Conservation (phyloP, 2,888 invertebrate species). For the Epiblema foenella region DNA sequence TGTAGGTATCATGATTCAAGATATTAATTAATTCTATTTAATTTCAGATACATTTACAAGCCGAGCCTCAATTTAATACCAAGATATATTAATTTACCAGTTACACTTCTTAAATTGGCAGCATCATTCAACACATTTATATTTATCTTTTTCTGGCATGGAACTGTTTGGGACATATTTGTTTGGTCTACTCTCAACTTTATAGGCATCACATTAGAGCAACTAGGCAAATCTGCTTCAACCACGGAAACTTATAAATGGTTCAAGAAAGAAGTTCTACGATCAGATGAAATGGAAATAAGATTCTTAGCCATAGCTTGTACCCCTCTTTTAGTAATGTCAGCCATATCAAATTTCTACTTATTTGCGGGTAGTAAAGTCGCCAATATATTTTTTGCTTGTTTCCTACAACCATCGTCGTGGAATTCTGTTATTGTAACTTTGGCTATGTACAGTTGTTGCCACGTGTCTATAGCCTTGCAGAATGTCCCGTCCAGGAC, state of each 20-base stretch:
- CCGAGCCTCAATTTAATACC: constrained; percentile 81
- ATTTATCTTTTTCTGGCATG: constrained; percentile 97
- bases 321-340: constrained; percentile 90
- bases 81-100: constrained; percentile 60
- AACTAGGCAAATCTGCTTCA: constrained; percentile 81
- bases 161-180: constrained; percentile 90
- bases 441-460: constrained; percentile 72
- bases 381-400: constrained; percentile 88
- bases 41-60: constrained; percentile 92
- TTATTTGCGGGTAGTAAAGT: constrained; percentile 92
- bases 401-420: constrained; percentile 77
- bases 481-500: constrained; percentile 71
- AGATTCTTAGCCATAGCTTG: constrained; percentile 88
- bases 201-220: constrained; percentile 90
- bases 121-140: constrained; percentile 91
- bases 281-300: constrained; percentile 75
- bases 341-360: constrained; percentile 94
- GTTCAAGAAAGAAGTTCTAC: constrained; percentile 71
- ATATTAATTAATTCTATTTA: constrained; percentile 28
- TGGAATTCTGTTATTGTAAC: constrained; percentile 64
- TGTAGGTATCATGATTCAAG: not conserved
- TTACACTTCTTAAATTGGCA: constrained; percentile 84
- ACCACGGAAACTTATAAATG: constrained; percentile 72
- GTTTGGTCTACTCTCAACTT: constrained; percentile 96
- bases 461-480: constrained; percentile 77